Evolutionary conservation across 2,888 invertebrate genomes (phyloP).

Genomic region (Drosophila borborema): DNA sequence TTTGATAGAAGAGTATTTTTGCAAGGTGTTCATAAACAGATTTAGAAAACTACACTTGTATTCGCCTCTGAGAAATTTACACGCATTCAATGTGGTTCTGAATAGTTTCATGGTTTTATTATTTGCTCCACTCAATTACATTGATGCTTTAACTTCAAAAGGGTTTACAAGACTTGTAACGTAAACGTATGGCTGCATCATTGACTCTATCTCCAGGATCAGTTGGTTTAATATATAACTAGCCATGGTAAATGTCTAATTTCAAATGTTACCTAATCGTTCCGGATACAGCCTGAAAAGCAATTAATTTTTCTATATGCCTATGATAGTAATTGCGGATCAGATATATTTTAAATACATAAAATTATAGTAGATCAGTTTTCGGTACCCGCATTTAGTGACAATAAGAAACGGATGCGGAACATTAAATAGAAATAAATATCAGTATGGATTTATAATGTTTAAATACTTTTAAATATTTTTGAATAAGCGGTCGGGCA

Average conservation of each 20-base stretch:
- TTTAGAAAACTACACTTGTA: constrained; percentile 4
- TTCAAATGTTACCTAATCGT: not conserved
- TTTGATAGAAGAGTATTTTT: not conserved
- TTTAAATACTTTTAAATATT: not conserved
- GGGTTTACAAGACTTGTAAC: not conserved
- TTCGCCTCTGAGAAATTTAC: not conserved
- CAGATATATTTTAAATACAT: not conserved
- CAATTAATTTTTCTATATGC: not conserved
- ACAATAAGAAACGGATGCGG: too few relatives aligned
- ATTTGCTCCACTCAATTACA: not conserved
- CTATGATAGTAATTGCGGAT: not conserved
- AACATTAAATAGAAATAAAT: too few relatives aligned
- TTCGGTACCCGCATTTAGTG: not conserved
- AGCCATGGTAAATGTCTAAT: constrained; percentile 9
- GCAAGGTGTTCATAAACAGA: not conserved
- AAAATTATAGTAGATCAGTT: not conserved
- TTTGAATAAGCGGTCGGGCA: too few relatives aligned
- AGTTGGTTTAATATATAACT: constrained; percentile 1
- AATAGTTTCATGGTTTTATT: constrained; percentile 12
- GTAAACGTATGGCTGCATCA: not conserved
- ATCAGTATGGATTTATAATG: not conserved
- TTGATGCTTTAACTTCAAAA: not conserved
- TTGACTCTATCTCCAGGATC: not conserved
- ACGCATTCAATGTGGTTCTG: constrained; percentile 12
- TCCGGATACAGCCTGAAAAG: not conserved